Conservation (phyloP, 2,797 vertebrate genomes). For the Gobio occitaniae region DNA sequence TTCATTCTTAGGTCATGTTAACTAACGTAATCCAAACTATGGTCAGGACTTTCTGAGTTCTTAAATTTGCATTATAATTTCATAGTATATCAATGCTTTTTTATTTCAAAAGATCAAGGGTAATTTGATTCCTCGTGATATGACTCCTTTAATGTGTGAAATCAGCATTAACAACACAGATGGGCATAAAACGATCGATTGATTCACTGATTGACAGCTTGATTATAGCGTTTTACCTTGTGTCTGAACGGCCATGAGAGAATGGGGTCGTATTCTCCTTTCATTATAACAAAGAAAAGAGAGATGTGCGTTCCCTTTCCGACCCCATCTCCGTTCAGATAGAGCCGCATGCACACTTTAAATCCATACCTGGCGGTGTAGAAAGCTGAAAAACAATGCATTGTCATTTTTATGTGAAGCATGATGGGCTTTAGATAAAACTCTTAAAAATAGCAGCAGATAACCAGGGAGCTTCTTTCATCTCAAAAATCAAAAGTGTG, state of each 20-base stretch:
- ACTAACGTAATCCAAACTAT: background rate
- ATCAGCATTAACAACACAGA: background rate
- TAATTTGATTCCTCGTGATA: background rate
- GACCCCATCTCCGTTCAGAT: constrained; percentile 82
- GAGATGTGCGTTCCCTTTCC: constrained; percentile 84
- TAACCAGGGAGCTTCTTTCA: constrained; percentile 7
- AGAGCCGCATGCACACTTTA: constrained; percentile 84
- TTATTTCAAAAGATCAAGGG: background rate
- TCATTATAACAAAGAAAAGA: constrained; percentile 87
- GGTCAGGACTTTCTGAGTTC: background rate
- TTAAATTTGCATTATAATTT: background rate
- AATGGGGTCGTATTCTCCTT: constrained; percentile 83
- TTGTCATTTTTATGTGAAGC: constrained; percentile 12
- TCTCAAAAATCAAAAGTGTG: background rate
- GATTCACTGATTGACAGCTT: constrained; percentile 18
- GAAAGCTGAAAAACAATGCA: constrained; percentile 76
- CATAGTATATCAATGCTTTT: constrained; percentile 2
- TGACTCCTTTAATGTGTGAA: constrained; percentile 14
- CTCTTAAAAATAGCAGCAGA: constrained; percentile 27
- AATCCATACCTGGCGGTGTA: constrained; percentile 85
- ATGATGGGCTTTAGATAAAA: constrained; percentile 30
- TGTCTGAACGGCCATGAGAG: constrained; percentile 85
- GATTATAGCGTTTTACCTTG: constrained; percentile 76
- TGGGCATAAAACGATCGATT: background rate
- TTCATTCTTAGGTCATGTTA: background rate